Conservation (phyloP, 1,140 invertebrate species). For the Aradophagus sp. region DNA sequence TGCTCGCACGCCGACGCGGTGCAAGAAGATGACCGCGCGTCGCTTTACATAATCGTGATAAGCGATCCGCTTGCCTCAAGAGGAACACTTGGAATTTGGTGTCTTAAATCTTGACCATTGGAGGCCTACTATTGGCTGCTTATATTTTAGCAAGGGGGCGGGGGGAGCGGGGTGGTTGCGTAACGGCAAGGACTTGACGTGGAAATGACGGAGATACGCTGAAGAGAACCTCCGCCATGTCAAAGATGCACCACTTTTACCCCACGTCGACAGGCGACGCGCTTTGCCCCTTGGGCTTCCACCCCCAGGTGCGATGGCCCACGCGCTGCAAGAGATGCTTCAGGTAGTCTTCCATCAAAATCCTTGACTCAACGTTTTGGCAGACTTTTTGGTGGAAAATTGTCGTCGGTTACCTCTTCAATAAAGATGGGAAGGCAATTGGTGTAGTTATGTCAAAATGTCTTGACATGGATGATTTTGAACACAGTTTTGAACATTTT, state of each 20-base stretch:
- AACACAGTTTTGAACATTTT: no score
- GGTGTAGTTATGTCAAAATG: no score
- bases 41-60: conserved; percentile 24
- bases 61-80: not conserved
- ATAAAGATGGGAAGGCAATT: no score
- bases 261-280: conserved; percentile 88
- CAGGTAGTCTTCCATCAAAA: conserved; percentile 74
- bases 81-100: no score
- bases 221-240: conserved; percentile 45
- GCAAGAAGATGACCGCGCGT: conserved; percentile 25
- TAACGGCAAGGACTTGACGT: conserved; percentile 24
- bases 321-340: conserved; percentile 94
- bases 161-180: conserved; percentile 20
- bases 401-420: no score
- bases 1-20: conserved; percentile 21
- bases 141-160: no score
- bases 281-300: conserved; percentile 92
- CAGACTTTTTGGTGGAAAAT: no score
- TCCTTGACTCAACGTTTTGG: no score
- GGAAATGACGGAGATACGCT: conserved; percentile 16
- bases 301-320: conserved; percentile 94
- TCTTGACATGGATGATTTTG: no score
- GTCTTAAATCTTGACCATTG: no score
- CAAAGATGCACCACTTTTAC: conserved; percentile 86
- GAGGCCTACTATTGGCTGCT: no score